Conservation (phyloP, 2,797 vertebrate species). For the Catamblyrhynchus diadema region DNA sequence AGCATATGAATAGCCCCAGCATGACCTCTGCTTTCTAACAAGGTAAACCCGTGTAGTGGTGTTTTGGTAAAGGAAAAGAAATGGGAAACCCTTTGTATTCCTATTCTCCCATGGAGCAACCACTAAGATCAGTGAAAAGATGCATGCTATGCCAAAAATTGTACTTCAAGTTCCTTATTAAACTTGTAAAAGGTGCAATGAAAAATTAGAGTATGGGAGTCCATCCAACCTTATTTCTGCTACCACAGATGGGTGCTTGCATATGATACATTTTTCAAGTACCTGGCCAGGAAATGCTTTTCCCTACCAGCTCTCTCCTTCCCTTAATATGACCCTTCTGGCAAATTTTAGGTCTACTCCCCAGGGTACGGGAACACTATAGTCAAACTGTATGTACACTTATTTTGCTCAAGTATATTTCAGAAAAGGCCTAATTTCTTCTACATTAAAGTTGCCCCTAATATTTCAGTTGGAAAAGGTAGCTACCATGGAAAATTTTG, state of each 20-base stretch:
- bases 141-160: not conserved
- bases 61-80: not conserved
- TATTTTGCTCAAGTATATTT: not conserved
- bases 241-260: not conserved
- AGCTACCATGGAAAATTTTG: not conserved
- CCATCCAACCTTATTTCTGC: not conserved
- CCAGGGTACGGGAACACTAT: fast-evolving
- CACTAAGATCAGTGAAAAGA: not conserved
- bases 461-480: not conserved
- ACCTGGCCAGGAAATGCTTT: not conserved
- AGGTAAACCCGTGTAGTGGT: not conserved
- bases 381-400: not conserved
- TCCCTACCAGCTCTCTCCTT: not conserved
- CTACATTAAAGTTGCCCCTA: not conserved
- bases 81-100: not conserved
- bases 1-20: not conserved
- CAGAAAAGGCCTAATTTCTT: not conserved
- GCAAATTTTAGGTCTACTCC: not conserved
- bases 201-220: not conserved
- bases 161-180: not conserved
- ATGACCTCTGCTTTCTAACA: not conserved
- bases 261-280: not conserved
- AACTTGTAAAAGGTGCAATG: not conserved
- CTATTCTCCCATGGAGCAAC: not conserved
- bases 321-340: not conserved